Conservation (phyloP, 92 coral and sea anemone genomes). For the Zoanthus solanderi region DNA sequence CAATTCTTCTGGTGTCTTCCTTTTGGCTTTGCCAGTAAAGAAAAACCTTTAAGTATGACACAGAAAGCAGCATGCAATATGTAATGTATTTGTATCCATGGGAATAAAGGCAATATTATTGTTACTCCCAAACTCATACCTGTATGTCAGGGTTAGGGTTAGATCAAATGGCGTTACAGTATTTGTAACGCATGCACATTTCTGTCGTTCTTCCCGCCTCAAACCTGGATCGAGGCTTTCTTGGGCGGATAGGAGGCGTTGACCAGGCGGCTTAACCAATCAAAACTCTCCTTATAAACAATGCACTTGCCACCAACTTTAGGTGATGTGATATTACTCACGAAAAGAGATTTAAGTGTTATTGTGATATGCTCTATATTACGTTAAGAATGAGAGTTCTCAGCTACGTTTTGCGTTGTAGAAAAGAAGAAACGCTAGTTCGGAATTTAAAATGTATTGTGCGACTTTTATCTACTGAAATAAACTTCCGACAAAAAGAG, state of each 20-base stretch:
- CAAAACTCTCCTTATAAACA: neutral
- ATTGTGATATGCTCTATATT: neutral
- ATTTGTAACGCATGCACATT: too few species aligned
- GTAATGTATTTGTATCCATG: too few species aligned
- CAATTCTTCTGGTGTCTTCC: too few species aligned
- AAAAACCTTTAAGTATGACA: too few species aligned
- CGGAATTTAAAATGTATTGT: neutral
- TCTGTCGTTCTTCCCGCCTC: too few species aligned
- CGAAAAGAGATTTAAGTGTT: too few species aligned
- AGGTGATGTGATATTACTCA: neutral
- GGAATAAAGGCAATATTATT: too few species aligned
- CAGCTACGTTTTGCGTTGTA: neutral
- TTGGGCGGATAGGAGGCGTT: slow-evolving; percentile 2
- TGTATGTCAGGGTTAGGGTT: too few species aligned
- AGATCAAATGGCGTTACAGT: too few species aligned
- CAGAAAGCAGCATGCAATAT: too few species aligned
- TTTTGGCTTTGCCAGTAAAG: too few species aligned
- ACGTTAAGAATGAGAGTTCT: neutral
- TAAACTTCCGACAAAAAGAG: neutral
- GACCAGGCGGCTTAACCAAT: neutral
- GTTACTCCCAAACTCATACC: too few species aligned
- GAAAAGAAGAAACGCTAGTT: neutral
- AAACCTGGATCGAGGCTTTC: neutral
- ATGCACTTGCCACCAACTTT: neutral
- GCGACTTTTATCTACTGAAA: slow-evolving; percentile 9